These are phyloP conservation scores for Sitta europaea DNA, from an alignment of 2,113 vertebrate genomes.

Conservation along the genomic window DNA sequence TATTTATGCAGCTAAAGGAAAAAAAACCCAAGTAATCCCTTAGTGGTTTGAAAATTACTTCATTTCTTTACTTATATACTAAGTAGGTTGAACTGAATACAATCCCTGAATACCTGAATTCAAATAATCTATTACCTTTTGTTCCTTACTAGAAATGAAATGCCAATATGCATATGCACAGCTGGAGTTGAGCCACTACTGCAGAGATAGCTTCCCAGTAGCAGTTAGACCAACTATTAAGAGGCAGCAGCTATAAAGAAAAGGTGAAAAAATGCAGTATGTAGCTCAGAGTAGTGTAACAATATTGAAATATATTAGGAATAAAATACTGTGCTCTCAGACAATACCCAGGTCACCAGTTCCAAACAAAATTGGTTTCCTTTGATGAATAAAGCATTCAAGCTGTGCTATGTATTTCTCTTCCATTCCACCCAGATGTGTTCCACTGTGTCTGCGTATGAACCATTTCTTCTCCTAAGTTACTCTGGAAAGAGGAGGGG, in stretches of 20 bases:
- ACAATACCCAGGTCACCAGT: neutral
- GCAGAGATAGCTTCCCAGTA: neutral
- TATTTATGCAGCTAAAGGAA: neutral
- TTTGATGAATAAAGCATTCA: neutral
- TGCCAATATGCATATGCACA: neutral
- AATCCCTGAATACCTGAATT: neutral
- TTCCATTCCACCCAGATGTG: neutral
- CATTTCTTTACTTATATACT: neutral
- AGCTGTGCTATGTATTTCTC: neutral
- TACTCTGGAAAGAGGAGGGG: neutral
- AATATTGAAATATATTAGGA: neutral
- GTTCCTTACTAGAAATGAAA: neutral
- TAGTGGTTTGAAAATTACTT: neutral
- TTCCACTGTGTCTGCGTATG: neutral
- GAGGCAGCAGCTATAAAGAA: neutral
- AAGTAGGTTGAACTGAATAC: neutral
- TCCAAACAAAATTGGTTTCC: neutral
- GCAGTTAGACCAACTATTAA: neutral
- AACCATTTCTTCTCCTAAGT: neutral
- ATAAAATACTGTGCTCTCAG: neutral
- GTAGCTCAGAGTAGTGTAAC: neutral
- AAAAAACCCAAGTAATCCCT: neutral
- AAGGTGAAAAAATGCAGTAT: neutral
- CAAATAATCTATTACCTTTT: neutral
- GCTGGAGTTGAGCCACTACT: neutral